Evolutionary conservation across 1,140 invertebrate genomes (phyloP), one percentile per base, ranked within the genome.

Genomic region (Eupristina koningsbergeri): DNA sequence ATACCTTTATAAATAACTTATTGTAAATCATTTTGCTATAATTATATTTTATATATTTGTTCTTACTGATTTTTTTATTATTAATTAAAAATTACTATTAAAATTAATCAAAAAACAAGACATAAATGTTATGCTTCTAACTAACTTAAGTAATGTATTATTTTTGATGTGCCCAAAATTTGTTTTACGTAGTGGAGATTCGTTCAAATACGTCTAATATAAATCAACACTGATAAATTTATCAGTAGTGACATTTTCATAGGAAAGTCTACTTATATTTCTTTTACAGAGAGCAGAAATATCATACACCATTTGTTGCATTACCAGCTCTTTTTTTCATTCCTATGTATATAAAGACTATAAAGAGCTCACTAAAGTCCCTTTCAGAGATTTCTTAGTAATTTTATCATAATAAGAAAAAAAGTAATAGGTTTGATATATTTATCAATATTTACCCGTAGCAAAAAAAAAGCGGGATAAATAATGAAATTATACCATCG

Each of bases 341-440:
- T 53, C 58, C 29, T 61, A 26, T 77, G 41, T 71, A 69, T 58
- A 26, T 73, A 39, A 81, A 47, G 45, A 53, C 26, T 36, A 67
- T 64, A 82, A 75, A 76, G 58, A 76, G 50, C 73, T 58, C 31
- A 50, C 64, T 34, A 50, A 50, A 80, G 80, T 22, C 74, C 53
- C 50, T 47, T 73, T 73, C 61, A 64, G 41, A 69, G 61, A 78
- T 79, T 84, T 84, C 82, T 84, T 80, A 79, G 82, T 79, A 39
- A 79, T 84, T 79, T 79, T 84, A 84, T 84, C 76, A 53, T 26
- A 47, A 82, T 76, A 63, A 78, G 41, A 15, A 58, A 76, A 84
- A 76, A 67, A 77, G 73, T 13, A 77, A 26, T 75, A 31, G 13
- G 17, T 53, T 58, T 15, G 64, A 34, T 67, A 58, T 47, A 45